Base-by-base conservation (phyloP, 2,888 invertebrate species). In the Apodemia mormo region DNA sequence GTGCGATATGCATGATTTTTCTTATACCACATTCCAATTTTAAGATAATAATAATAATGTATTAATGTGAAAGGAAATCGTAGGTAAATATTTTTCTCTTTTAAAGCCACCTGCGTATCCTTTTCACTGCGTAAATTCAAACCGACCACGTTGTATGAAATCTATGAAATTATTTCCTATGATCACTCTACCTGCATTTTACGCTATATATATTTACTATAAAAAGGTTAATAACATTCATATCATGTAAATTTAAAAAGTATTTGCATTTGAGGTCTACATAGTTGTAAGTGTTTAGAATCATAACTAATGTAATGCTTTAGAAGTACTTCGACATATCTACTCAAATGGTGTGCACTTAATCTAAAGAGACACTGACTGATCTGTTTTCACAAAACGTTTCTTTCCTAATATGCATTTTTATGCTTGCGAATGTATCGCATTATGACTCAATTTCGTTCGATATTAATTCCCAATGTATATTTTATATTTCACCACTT, bases 261-360 rank as follows among this genome's bases (percentile, higher is more conserved):
- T 93, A 92, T 92, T 92, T 92, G 93, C 93, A 93, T 92, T 93
- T 93, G 92, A 93, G 92, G 92, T 92, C 92, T 92, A 90, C 84
- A 87, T 92, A 92, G 91, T 82, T 89, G 80, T 92, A 92, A 91
- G 92, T 87, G 84, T 87, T 90, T 92, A 92, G 90, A 91, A 89
- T 90, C 92, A 91, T 91, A 93, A 90, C 87, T 91, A 89, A 88
- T 85, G 86, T 89, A 90, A 88, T 90, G 92, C 92, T 92, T 92
- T 92, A 92, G 92, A 89, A 90, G 58, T 92, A 93, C 87, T 90
- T 90, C 89, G 83, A 93, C 92, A 93, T 93, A 93, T 93, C 92
- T 90, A 87, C 90, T 89, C 90, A 85, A 88, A 87, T 85, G 81
- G 84, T 82, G 87, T 87, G 85, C 85, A 87, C 86, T 85, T 68